Conservation (phyloP, 1,140 invertebrate genomes). For the Microplitis mediator region DNA sequence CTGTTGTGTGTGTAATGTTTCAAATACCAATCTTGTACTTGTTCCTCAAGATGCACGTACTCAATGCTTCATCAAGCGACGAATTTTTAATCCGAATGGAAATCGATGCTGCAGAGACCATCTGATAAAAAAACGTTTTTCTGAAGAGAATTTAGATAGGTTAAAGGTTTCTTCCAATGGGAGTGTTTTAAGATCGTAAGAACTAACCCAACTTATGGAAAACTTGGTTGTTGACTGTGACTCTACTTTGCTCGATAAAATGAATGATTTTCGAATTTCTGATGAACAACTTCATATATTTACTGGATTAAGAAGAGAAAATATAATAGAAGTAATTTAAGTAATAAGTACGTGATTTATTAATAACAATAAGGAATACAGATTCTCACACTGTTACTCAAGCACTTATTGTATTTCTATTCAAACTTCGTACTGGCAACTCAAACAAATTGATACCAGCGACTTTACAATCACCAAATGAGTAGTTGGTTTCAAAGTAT, state of each 20-base stretch:
- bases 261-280: background rate
- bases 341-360: no score
- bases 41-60: constrained; percentile 9
- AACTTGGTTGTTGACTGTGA: background rate
- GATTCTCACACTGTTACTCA: background rate
- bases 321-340: constrained; percentile 8
- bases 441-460: no score
- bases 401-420: no score
- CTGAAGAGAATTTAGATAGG: constrained; percentile 2
- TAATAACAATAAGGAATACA: constrained; percentile 8
- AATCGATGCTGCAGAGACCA: constrained; percentile 28
- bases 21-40: background rate
- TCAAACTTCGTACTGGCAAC: no score
- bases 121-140: constrained; percentile 27
- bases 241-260: background rate
- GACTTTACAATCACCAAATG: background rate
- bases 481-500: background rate
- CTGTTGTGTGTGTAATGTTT: background rate
- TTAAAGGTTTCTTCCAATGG: constrained; percentile 1
- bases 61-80: constrained; percentile 6
- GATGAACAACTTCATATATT: constrained; percentile 1
- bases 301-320: constrained; percentile 5
- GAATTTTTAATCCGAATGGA: constrained; percentile 12
- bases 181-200: background rate
- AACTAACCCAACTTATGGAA: constrained; percentile 5